Evolutionary conservation across 2,888 invertebrate species (phyloP).

Genomic region (Scelioninae gen. 2): DNA sequence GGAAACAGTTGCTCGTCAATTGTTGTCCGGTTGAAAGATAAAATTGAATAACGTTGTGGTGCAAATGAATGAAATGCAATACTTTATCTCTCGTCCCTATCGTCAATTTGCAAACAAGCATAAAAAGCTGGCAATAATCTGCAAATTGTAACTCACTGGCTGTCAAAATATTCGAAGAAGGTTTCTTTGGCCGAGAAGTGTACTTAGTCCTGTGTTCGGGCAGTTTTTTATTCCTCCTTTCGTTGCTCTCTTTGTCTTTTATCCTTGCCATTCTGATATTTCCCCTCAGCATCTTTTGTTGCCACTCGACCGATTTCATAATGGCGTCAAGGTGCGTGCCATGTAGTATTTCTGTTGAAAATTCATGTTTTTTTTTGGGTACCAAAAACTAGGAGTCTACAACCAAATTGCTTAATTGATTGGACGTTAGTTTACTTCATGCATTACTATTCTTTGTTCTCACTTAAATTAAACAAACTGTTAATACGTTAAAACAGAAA

Average conservation of each 20-base stretch:
- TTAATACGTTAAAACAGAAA: too few species aligned
- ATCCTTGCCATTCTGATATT: constrained; percentile 70
- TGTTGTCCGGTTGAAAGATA: too few species aligned
- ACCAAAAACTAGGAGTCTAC: neutral
- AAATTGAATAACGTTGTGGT: too few species aligned
- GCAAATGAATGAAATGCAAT: too few species aligned
- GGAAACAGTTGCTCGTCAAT: too few species aligned
- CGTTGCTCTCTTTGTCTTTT: constrained; percentile 72
- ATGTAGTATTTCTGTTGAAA: constrained; percentile 80
- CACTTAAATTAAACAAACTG: too few species aligned
- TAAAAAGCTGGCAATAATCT: constrained; percentile 1
- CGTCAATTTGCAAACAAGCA: neutral
- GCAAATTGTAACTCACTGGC: constrained; percentile 73
- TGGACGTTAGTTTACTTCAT: neutral
- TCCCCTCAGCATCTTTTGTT: constrained; percentile 80
- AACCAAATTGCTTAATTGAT: neutral
- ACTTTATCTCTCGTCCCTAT: too few species aligned
- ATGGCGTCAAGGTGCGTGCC: constrained; percentile 83
- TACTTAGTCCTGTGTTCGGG: constrained; percentile 77
- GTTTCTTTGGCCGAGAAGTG: constrained; percentile 76
- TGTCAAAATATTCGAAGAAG: constrained; percentile 76
- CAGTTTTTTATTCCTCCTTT: constrained; percentile 72
- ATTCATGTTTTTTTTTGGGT: constrained; percentile 12
- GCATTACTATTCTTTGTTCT: neutral
- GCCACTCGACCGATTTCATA: constrained; percentile 88